Conservation (phyloP, 1,140 invertebrate genomes). For the Stenopsyche tienmushanensis region DNA sequence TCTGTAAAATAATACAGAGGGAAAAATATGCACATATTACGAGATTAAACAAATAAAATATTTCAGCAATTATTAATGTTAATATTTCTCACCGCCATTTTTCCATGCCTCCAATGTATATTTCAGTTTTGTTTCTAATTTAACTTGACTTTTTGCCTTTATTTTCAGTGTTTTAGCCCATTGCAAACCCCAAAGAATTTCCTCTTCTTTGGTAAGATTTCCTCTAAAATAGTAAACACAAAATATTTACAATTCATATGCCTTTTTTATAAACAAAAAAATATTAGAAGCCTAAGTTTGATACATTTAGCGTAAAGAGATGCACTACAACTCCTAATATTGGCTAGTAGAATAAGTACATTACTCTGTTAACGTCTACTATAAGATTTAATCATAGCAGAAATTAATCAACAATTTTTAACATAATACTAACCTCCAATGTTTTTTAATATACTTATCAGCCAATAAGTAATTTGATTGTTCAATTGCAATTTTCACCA, state of each 20-base stretch:
- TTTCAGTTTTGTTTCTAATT: slow-evolving; percentile 5
- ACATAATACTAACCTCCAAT: slow-evolving; percentile 25
- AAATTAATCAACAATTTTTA: neutral
- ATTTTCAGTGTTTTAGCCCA: slow-evolving; percentile 16
- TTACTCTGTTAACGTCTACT: no score
- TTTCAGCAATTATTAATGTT: neutral
- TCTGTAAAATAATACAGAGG: slow-evolving; percentile 23
- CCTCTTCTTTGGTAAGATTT: slow-evolving; percentile 11
- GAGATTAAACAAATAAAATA: neutral
- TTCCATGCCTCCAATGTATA: slow-evolving; percentile 20
- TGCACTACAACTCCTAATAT: neutral
- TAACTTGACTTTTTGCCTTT: neutral
- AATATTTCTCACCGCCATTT: slow-evolving; percentile 23
- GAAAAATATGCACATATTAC: no score
- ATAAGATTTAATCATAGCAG: neutral
- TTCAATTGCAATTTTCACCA: slow-evolving; percentile 1
- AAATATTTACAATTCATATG: neutral
- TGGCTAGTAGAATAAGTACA: neutral
- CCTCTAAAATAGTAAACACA: slow-evolving; percentile 17
- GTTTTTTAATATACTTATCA: slow-evolving; percentile 21
- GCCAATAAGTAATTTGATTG: slow-evolving; percentile 7
- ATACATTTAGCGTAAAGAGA: no score
- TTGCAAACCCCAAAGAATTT: slow-evolving; percentile 21
- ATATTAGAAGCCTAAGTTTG: no score
- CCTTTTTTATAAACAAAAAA: no score